phyloP scores from a whole-genome alignment of 2,113 vertebrate genomes.

The Accipiter cooperii region DNA sequence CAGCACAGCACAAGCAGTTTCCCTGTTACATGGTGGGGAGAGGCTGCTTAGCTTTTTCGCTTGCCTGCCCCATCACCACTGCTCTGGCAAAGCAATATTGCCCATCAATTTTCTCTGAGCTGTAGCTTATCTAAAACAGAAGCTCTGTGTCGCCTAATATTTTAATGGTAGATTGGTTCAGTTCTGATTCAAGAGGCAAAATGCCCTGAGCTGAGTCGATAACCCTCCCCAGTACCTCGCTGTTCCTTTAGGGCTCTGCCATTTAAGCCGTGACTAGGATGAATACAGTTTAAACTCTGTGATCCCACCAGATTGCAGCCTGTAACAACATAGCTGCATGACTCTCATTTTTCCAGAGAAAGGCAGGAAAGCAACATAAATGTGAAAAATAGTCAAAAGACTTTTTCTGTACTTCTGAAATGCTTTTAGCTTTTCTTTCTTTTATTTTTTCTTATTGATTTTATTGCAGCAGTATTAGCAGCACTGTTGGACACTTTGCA shows the following conservation, averaged over 20 bases:
- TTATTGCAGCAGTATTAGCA: slow-evolving; percentile 13
- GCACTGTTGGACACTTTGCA: background rate
- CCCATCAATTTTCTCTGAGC: background rate
- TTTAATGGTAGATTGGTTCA: background rate
- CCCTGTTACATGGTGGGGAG: background rate
- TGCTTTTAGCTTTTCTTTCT: background rate
- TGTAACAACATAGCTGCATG: background rate
- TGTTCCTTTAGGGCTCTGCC: slow-evolving; percentile 38
- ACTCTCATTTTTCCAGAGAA: background rate
- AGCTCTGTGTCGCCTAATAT: background rate
- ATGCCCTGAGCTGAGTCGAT: background rate
- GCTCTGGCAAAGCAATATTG: background rate
- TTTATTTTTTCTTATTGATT: background rate
- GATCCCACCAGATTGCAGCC: slow-evolving; percentile 26
- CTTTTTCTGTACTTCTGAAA: background rate
- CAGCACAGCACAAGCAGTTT: background rate
- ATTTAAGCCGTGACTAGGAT: background rate
- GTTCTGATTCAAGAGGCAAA: background rate
- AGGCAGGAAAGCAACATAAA: background rate
- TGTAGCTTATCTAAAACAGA: background rate
- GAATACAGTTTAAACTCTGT: background rate
- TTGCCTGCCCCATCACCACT: background rate
- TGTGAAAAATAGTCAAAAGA: background rate
- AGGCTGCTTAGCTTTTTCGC: background rate
- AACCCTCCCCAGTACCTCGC: background rate